phyloP scores from a whole-genome alignment of 2,888 invertebrate species.

The Hartigia nigra region DNA sequence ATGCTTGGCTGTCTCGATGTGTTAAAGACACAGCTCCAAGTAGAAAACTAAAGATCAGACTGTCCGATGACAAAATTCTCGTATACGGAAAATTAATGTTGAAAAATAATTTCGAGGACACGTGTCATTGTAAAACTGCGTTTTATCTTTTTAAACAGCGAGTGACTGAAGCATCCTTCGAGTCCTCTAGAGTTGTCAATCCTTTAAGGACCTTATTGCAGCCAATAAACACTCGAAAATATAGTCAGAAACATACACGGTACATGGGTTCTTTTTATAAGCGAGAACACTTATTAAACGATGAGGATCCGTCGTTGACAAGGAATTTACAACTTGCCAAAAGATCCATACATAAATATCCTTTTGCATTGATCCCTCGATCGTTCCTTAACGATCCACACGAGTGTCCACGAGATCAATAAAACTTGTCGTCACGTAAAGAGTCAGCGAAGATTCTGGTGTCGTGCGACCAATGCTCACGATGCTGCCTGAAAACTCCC shows the following conservation, averaged over 20 bases:
- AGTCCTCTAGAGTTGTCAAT: background rate
- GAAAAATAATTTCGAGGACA: background rate
- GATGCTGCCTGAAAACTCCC: background rate
- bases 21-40: background rate
- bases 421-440: background rate
- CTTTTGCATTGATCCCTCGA: too few species aligned
- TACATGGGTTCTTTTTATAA: background rate
- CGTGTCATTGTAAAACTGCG: too few species aligned
- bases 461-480: background rate
- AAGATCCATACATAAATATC: background rate
- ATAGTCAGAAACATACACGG: background rate
- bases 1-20: too few species aligned
- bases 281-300: background rate
- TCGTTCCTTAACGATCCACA: background rate
- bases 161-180: background rate
- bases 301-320: background rate
- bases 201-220: background rate
- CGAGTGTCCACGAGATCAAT: background rate
- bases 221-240: background rate
- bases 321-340: background rate
- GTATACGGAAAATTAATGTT: background rate
- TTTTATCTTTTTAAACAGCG: background rate
- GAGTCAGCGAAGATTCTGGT: background rate
- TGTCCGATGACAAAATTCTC: background rate
- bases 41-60: background rate